phyloP scores from a whole-genome alignment of 2,797 vertebrate species.

The Tapera naevia region DNA sequence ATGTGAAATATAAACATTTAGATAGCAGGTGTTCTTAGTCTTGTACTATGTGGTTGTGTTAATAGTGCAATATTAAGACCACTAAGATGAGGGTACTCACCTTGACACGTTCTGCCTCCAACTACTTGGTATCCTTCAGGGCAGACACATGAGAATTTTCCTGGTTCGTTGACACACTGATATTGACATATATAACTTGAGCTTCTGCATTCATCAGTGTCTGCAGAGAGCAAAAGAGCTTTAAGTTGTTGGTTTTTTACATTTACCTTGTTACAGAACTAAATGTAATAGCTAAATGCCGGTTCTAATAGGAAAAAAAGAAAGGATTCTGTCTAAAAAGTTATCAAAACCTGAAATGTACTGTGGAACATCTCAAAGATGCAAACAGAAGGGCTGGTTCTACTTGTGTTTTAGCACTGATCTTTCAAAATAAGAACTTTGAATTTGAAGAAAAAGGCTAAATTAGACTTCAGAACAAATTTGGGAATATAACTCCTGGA shows the following conservation, averaged over 20 bases:
- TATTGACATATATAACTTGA: slow-evolving; percentile 94
- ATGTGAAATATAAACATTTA: background rate
- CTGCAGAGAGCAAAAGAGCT: slow-evolving; percentile 72
- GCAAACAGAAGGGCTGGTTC: background rate
- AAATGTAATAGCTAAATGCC: background rate
- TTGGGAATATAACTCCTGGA: background rate
- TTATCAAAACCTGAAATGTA: background rate
- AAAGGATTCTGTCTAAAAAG: background rate
- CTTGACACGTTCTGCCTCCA: slow-evolving; percentile 91
- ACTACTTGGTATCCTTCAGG: slow-evolving; percentile 96
- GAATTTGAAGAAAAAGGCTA: background rate
- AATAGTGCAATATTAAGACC: background rate
- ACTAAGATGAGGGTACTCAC: slow-evolving; percentile 72
- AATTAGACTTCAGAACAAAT: background rate
- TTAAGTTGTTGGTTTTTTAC: background rate
- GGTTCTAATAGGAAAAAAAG: background rate
- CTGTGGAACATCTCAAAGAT: background rate
- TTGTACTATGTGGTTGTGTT: background rate
- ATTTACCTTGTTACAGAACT: background rate
- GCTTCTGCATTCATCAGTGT: slow-evolving; percentile 93
- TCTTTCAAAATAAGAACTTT: background rate
- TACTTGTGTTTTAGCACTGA: background rate
- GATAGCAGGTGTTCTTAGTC: background rate
- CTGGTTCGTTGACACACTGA: slow-evolving; percentile 91
- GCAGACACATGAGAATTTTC: slow-evolving; percentile 92